Conservation (phyloP, 2,113 vertebrate species). For the Chaetorhynchus papuensis region DNA sequence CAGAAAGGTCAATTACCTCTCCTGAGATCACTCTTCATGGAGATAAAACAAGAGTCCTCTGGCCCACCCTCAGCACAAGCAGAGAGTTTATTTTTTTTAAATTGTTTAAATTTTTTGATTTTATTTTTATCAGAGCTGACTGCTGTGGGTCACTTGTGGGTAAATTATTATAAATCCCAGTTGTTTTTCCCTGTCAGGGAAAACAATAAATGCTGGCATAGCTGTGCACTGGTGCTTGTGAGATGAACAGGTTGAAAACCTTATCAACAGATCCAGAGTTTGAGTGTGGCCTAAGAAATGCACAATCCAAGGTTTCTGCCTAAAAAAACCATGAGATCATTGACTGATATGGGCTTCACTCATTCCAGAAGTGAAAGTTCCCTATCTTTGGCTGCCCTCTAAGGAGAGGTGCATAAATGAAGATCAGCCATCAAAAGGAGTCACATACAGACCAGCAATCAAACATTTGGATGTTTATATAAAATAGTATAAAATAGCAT, state of each 20-base stretch:
- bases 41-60: neutral
- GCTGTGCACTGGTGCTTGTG: neutral
- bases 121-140: neutral
- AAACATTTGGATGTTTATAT: neutral
- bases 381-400: neutral
- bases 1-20: neutral
- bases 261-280: neutral
- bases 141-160: neutral
- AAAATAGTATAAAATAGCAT: neutral
- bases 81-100: neutral
- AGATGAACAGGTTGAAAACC: neutral
- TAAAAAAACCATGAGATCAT: neutral
- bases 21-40: neutral
- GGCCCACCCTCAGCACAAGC: neutral
- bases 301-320: neutral
- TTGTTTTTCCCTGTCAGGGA: neutral
- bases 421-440: neutral
- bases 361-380: neutral
- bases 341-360: neutral
- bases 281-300: neutral
- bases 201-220: neutral
- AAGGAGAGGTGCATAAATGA: neutral
- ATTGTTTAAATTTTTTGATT: neutral
- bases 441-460: neutral
- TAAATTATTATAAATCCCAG: neutral